Evolutionary conservation across 2,888 invertebrate genomes (phyloP).

Genomic region (Scaptomyza cyrtandrae): DNA sequence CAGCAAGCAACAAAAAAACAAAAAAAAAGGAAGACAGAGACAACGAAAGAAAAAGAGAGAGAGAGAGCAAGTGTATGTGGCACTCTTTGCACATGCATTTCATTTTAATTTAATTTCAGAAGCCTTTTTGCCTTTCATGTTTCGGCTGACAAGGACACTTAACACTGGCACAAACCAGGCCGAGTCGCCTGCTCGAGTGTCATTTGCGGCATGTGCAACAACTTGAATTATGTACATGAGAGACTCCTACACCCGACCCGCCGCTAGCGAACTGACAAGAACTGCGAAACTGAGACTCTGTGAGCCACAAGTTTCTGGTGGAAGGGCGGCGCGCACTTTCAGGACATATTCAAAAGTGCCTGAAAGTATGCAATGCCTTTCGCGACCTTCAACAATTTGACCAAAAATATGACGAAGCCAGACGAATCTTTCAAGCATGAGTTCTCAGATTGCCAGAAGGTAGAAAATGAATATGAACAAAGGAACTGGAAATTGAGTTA

Average conservation of each 20-base stretch:
- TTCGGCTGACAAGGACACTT: slow-evolving; percentile 64
- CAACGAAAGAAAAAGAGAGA: not conserved
- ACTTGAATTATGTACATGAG: slow-evolving; percentile 79
- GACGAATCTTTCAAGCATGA: not conserved
- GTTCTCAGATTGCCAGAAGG: not conserved
- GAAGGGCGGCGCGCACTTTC: not conserved
- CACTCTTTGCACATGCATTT: slow-evolving; percentile 78
- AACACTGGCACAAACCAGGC: slow-evolving; percentile 37
- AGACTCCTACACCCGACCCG: not conserved
- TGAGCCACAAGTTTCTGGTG: slow-evolving; percentile 5
- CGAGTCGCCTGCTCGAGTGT: slow-evolving; percentile 50
- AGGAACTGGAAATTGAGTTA: too few relatives aligned
- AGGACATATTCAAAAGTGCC: slow-evolving; percentile 29
- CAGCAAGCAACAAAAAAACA: slow-evolving; percentile 2
- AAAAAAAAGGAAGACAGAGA: not conserved
- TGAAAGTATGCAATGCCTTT: slow-evolving; percentile 27
- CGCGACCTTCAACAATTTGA: slow-evolving; percentile 59
- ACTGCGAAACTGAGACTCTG: slow-evolving; percentile 5
- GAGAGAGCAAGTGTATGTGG: slow-evolving; percentile 39
- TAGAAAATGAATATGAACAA: not conserved
- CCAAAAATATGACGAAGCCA: slow-evolving; percentile 26
- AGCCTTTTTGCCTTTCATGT: slow-evolving; percentile 78
- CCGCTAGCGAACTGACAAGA: slow-evolving; percentile 24
- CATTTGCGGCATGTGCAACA: slow-evolving; percentile 77
- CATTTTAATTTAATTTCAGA: slow-evolving; percentile 77